phyloP scores from a whole-genome alignment of 2,797 vertebrate genomes.

The Rhabdophis nuchalis region DNA sequence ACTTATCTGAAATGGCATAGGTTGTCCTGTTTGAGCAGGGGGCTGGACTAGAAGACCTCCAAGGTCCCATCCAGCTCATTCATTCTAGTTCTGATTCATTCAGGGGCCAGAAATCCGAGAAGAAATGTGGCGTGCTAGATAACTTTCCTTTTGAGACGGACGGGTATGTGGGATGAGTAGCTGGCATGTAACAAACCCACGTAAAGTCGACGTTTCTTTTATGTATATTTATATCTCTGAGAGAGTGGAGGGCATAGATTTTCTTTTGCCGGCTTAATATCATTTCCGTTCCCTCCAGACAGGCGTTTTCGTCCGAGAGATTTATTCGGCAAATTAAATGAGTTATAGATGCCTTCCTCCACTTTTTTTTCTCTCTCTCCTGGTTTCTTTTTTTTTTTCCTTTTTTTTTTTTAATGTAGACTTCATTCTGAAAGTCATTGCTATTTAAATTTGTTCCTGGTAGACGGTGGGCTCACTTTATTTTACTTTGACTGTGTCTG shows the following conservation, averaged over 20 bases:
- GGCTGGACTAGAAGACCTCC: too few species aligned
- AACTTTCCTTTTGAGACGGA: constrained; percentile 14
- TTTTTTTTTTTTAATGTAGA: constrained; percentile 63
- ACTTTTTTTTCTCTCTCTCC: not conserved
- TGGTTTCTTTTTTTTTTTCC: constrained; percentile 54
- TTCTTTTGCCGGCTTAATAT: constrained; percentile 45
- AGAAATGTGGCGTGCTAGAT: not conserved
- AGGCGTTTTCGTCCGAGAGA: constrained; percentile 52
- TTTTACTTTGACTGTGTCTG: constrained; percentile 66
- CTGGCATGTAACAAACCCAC: constrained; percentile 17
- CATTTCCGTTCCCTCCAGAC: constrained; percentile 29
- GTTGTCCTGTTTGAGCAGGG: too few species aligned
- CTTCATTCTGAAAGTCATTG: constrained; percentile 64
- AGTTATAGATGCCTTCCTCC: constrained; percentile 43
- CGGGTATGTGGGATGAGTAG: not conserved
- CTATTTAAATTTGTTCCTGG: constrained; percentile 67
- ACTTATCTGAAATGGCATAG: too few species aligned
- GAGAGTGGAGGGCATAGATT: constrained; percentile 28
- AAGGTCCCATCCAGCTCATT: too few species aligned
- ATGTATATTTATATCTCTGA: constrained; percentile 27
- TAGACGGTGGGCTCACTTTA: constrained; percentile 63
- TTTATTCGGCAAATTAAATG: constrained; percentile 66
- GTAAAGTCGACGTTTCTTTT: not conserved
- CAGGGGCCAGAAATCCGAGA: not conserved
- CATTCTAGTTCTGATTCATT: not conserved